Evolutionary conservation across 2,888 invertebrate genomes (phyloP).

Genomic region (Omphaloscelis lunosa): DNA sequence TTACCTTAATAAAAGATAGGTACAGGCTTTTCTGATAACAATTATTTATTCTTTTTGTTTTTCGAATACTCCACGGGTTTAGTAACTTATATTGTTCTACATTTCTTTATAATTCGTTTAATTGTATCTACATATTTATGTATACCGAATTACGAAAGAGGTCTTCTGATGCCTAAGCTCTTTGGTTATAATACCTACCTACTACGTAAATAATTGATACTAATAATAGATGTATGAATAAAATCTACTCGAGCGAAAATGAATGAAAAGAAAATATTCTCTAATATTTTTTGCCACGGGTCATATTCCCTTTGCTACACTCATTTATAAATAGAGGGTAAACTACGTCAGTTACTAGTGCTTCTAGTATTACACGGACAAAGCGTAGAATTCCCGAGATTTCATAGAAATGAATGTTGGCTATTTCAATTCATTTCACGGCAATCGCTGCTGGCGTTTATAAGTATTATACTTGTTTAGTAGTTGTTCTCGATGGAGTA

Average conservation of each 20-base stretch:
- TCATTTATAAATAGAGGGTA: background rate
- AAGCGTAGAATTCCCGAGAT: background rate
- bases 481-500: background rate
- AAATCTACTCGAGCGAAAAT: background rate
- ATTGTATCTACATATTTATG: background rate
- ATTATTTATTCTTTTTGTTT: background rate
- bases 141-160: background rate
- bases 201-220: constrained; percentile 1
- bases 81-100: background rate
- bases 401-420: background rate
- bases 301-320: background rate
- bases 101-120: background rate
- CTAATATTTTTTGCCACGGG: background rate
- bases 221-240: no score
- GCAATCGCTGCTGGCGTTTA: background rate
- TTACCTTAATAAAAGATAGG: background rate
- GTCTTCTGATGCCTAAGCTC: background rate
- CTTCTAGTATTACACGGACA: no score
- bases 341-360: background rate
- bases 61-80: background rate
- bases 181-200: background rate
- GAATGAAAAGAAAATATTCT: background rate
- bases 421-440: background rate
- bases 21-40: background rate
- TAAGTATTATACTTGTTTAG: background rate